phyloP scores from a whole-genome alignment of 2,888 invertebrate genomes.

The Strigamia transsilvanica region DNA sequence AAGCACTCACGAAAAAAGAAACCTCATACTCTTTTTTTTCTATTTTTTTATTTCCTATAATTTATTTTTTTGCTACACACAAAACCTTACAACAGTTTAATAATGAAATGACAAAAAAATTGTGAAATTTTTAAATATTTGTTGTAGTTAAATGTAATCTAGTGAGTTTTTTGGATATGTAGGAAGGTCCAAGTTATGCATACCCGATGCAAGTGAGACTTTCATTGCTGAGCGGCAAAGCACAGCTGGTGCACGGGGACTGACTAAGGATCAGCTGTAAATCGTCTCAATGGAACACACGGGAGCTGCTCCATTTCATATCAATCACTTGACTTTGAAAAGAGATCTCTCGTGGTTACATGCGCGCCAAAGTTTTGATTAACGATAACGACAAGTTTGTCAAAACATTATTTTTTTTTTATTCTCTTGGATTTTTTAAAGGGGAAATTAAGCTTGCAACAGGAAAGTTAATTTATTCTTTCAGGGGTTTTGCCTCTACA shows the following conservation, averaged over 20 bases:
- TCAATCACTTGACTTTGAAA: constrained; percentile 49
- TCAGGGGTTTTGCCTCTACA: too few relatives aligned
- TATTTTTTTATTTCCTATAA: not conserved
- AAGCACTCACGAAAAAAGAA: constrained; percentile 14
- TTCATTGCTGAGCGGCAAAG: constrained; percentile 31
- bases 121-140: not conserved
- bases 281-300: constrained; percentile 49
- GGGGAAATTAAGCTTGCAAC: not conserved
- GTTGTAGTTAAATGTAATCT: not conserved
- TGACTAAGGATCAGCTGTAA: constrained; percentile 49
- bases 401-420: not conserved
- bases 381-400: constrained; percentile 5
- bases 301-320: constrained; percentile 46
- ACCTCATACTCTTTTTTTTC: not conserved
- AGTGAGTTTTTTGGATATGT: not conserved
- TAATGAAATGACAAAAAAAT: not conserved
- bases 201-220: constrained; percentile 22
- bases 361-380: constrained; percentile 39
- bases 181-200: constrained; percentile 24
- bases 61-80: not conserved
- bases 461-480: not conserved
- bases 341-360: constrained; percentile 27
- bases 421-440: not conserved
- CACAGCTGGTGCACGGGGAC: constrained; percentile 34
- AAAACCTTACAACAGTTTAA: not conserved